Evolutionary conservation across 92 coral and sea anemone genomes (phyloP).

Genomic region (Parazoanthus swiftii): DNA sequence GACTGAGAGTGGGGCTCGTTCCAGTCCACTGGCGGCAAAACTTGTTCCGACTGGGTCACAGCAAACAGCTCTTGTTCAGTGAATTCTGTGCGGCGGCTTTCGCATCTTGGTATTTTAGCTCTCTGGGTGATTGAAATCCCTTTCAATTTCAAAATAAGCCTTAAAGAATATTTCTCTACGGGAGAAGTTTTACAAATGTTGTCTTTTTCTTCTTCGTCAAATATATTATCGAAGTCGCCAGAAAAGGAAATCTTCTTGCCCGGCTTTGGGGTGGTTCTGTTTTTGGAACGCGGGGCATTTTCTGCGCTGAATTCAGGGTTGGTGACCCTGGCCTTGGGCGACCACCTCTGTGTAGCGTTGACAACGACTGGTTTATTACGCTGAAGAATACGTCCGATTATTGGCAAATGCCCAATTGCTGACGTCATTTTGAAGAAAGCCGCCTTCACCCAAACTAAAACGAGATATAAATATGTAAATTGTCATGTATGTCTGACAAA

Average conservation of each 20-base stretch:
- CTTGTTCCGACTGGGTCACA: not conserved
- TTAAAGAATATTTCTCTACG: not conserved
- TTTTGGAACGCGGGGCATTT: not conserved
- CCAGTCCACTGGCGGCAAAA: not conserved
- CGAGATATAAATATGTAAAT: no score
- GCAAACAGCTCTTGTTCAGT: not conserved
- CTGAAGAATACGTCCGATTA: not conserved
- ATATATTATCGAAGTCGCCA: not conserved
- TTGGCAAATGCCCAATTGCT: not conserved
- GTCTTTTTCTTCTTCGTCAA: not conserved
- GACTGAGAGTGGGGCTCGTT: conserved; percentile 2
- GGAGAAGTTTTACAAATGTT: not conserved
- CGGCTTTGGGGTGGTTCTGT: not conserved
- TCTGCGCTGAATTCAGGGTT: not conserved
- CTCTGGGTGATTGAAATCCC: not conserved
- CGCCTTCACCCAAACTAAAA: not conserved
- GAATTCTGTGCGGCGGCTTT: not conserved
- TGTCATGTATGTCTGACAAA: no score
- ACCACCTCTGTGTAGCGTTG: not conserved
- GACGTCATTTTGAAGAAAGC: not conserved
- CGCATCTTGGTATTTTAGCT: not conserved
- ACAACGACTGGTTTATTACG: not conserved
- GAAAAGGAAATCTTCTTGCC: not conserved
- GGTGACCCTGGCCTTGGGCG: not conserved
- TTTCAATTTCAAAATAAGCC: not conserved